Percentiles rank a stretch among this genome's conserved stretches.
Evolutionary conservation across 2,888 invertebrate genomes (phyloP).

Genomic region (Temnothorax ravouxi): DNA sequence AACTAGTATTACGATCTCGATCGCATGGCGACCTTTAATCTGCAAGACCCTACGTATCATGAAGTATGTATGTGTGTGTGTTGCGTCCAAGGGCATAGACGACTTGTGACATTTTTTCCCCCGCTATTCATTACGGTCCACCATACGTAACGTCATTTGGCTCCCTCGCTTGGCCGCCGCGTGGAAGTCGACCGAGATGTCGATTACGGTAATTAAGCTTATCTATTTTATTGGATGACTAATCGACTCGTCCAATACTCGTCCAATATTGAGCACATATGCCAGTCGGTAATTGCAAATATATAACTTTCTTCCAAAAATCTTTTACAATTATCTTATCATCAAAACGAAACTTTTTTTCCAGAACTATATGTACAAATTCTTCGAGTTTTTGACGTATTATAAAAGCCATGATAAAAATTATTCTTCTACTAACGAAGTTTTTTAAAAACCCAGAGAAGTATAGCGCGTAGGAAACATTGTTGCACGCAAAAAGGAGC

Average conservation of each 20-base stretch:
- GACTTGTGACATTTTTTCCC: constrained; percentile 59
- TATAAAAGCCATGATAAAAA: neutral
- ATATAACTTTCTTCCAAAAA: neutral
- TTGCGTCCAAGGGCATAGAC: constrained; percentile 42
- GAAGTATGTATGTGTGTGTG: neutral
- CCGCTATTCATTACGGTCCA: constrained; percentile 53
- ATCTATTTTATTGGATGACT: constrained; percentile 71
- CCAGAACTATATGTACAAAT: neutral
- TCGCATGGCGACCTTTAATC: constrained; percentile 49
- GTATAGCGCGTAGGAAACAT: neutral
- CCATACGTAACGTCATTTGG: constrained; percentile 69
- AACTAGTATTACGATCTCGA: neutral
- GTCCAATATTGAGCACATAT: constrained; percentile 39
- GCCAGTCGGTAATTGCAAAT: neutral
- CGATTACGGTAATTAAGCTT: constrained; percentile 75
- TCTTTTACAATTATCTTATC: neutral
- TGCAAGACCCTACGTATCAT: neutral
- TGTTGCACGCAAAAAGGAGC: neutral
- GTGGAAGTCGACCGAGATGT: constrained; percentile 61
- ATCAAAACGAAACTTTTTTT: neutral
- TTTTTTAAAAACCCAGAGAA: neutral
- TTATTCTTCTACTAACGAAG: neutral
- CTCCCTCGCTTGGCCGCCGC: constrained; percentile 44
- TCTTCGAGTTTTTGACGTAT: neutral
- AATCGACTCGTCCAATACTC: constrained; percentile 55